Evolutionary conservation across 1,140 invertebrate genomes (phyloP).

Genomic region (Aphaenogaster ashmeadi): DNA sequence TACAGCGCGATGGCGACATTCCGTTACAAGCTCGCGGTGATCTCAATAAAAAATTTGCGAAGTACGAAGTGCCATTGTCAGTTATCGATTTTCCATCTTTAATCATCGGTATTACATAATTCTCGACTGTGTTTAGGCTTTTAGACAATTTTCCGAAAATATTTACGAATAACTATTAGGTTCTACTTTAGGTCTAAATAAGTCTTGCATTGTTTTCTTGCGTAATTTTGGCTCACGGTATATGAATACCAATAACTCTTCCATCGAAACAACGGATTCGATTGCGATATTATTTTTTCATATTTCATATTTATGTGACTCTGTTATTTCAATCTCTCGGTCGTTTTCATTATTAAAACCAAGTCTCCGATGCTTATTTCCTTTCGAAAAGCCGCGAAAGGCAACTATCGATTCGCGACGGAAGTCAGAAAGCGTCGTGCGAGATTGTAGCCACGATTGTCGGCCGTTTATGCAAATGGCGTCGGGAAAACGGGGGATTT

Average conservation of each 20-base stretch:
- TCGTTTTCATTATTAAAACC: not conserved
- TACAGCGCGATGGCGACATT: slow-evolving; percentile 72
- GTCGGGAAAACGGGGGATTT: not conserved
- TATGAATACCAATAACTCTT: not conserved
- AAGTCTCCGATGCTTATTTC: not conserved
- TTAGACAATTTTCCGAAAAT: not conserved
- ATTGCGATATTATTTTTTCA: not conserved
- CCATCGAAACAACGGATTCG: not conserved
- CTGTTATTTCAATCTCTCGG: not conserved
- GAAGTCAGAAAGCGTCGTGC: not conserved
- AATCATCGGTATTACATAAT: not conserved
- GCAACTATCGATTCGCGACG: not conserved
- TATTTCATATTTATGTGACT: not conserved
- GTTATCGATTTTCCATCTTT: not conserved
- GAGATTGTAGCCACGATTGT: slow-evolving; percentile 16
- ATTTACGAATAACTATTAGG: not conserved
- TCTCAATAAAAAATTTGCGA: not conserved
- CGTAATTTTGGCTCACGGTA: not conserved
- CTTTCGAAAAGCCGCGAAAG: not conserved
- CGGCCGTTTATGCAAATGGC: slow-evolving; percentile 41
- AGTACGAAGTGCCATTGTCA: slow-evolving; percentile 57
- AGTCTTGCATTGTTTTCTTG: not conserved
- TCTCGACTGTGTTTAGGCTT: not conserved
- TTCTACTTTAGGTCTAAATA: not conserved
- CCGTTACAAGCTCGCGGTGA: not conserved